Evolutionary conservation across 2,797 vertebrate genomes (phyloP).

Genomic region (Sparus aurata): DNA sequence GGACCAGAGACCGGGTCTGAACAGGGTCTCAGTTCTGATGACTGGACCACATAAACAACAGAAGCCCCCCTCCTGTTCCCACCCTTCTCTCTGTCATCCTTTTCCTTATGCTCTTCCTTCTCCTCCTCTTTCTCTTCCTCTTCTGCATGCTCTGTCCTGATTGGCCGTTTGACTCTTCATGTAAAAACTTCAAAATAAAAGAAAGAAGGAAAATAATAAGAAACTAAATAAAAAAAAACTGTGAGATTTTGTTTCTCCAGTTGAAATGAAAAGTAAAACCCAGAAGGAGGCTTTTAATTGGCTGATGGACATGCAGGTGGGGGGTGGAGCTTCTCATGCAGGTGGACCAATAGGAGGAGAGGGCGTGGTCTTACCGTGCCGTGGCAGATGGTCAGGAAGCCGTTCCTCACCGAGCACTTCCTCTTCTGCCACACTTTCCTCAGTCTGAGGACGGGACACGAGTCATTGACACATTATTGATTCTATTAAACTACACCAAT

Average conservation of each 20-base stretch:
- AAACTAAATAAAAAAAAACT: slow-evolving; percentile 22
- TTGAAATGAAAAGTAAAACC: neutral
- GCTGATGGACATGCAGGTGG: slow-evolving; percentile 47
- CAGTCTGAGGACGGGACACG: slow-evolving; percentile 82
- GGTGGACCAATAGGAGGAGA: slow-evolving; percentile 44
- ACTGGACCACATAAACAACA: neutral
- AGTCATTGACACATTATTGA: neutral
- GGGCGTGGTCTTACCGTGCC: slow-evolving; percentile 89
- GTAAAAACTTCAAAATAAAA: slow-evolving; percentile 72
- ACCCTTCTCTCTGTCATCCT: slow-evolving; percentile 70
- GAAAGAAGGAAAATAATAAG: slow-evolving; percentile 43
- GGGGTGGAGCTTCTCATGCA: slow-evolving; percentile 38
- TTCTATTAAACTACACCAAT: neutral
- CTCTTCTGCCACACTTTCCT: slow-evolving; percentile 99
- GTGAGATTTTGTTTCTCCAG: neutral
- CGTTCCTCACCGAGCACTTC: slow-evolving; percentile 94
- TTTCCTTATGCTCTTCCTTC: slow-evolving; percentile 71
- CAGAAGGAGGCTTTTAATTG: slow-evolving; percentile 22
- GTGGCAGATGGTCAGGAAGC: slow-evolving; percentile 95
- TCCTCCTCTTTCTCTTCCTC: slow-evolving; percentile 61
- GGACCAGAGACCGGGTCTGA: too few relatives aligned
- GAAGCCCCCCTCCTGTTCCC: slow-evolving; percentile 35
- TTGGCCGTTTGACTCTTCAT: slow-evolving; percentile 68
- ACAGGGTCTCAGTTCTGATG: neutral
- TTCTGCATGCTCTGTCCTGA: slow-evolving; percentile 66